Conservation (phyloP, 2,888 invertebrate genomes). For the Cheilosia vernalis region DNA sequence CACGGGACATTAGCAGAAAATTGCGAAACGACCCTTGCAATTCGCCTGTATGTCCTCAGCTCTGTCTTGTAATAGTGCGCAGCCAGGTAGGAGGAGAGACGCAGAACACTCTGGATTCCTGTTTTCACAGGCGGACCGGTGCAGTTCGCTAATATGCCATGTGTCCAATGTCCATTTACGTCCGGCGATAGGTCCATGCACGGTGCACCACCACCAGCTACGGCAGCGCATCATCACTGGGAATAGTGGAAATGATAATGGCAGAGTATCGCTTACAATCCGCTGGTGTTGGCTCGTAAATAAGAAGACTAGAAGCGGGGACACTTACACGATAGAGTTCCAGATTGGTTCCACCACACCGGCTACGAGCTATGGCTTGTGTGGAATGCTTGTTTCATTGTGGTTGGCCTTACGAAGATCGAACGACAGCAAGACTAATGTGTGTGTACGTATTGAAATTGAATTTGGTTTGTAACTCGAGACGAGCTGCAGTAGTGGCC, state of each 20-base stretch:
- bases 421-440: slow-evolving; percentile 29
- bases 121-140: slow-evolving; percentile 70
- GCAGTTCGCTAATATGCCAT: slow-evolving; percentile 68
- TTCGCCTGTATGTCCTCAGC: slow-evolving; percentile 62
- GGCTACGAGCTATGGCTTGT: background rate
- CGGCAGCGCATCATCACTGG: slow-evolving; percentile 42
- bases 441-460: slow-evolving; percentile 36
- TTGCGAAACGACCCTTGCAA: slow-evolving; percentile 73
- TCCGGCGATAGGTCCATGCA: slow-evolving; percentile 28
- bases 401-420: slow-evolving; percentile 26
- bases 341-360: slow-evolving; percentile 54
- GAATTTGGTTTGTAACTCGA: slow-evolving; percentile 42
- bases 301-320: slow-evolving; percentile 65
- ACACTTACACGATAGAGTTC: slow-evolving; percentile 58
- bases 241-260: slow-evolving; percentile 63
- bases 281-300: slow-evolving; percentile 62
- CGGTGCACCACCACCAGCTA: slow-evolving; percentile 21
- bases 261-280: slow-evolving; percentile 70
- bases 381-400: slow-evolving; percentile 28
- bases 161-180: slow-evolving; percentile 71
- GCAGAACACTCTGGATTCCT: slow-evolving; percentile 63
- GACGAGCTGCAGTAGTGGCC: slow-evolving; percentile 40
- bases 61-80: slow-evolving; percentile 56
- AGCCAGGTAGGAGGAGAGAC: slow-evolving; percentile 57
- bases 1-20: slow-evolving; percentile 72